A percentile compares a stretch with the other conserved stretches of the same genome.
phyloP scores from a whole-genome alignment of 2,113 vertebrate species.

The Heptranchias perlo region DNA sequence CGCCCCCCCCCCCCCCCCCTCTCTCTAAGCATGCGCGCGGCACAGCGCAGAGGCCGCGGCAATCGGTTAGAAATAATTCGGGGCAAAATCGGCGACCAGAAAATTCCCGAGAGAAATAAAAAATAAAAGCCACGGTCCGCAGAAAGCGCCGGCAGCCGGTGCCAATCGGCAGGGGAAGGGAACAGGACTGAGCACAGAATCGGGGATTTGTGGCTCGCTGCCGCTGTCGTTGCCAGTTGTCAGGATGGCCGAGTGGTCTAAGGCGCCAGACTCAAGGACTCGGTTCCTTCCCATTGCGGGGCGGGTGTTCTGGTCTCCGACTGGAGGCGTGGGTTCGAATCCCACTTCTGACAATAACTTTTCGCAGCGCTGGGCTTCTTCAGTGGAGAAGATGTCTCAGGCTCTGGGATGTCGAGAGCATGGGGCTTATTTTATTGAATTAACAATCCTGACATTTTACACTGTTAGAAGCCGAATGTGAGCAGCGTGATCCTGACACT shows the following conservation, averaged over 20 bases:
- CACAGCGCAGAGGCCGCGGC: background rate
- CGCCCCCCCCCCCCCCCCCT: background rate
- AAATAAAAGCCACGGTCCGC: background rate
- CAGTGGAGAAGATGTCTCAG: accelerated
- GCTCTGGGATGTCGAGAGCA: background rate
- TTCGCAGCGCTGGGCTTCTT: constrained; percentile 28
- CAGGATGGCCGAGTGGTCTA: constrained; percentile 77
- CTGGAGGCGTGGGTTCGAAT: constrained; percentile 81
- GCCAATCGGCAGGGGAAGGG: background rate
- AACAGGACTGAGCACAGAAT: no score
- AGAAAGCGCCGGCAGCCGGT: background rate
- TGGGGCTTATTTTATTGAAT: background rate
- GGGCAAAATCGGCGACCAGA: background rate
- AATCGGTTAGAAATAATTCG: background rate
- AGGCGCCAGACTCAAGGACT: constrained; percentile 83
- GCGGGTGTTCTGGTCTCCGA: constrained; percentile 83
- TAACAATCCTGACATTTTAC: background rate
- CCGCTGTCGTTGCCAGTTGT: constrained; percentile 43
- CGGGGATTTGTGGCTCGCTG: background rate
- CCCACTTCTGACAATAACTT: constrained; percentile 64
- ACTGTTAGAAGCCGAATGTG: background rate
- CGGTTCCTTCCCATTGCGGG: constrained; percentile 37
- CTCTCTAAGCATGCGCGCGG: background rate
- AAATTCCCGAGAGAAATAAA: background rate
- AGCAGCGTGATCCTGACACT: no score